A percentile compares a stretch with the other conserved stretches of the same genome.
phyloP scores from a whole-genome alignment of 2,113 vertebrate genomes.

The western clawed frog (Xenopus tropicalis) region DNA sequence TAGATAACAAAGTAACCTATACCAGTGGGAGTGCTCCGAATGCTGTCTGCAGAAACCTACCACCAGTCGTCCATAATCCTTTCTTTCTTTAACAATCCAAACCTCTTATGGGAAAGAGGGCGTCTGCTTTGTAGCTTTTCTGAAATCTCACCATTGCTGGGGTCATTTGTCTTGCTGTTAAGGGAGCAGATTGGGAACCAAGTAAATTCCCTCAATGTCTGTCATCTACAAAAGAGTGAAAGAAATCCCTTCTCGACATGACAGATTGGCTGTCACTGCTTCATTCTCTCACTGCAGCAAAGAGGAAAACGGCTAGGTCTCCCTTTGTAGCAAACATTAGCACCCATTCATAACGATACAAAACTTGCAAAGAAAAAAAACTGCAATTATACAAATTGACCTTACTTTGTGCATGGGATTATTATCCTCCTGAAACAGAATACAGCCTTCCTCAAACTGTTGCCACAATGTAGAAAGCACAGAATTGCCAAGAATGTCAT shows the following conservation, averaged over 20 bases:
- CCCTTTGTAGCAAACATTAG: too few relatives aligned
- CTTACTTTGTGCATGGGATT: too few relatives aligned
- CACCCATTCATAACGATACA: too few relatives aligned
- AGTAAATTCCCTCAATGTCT: conserved; percentile 26
- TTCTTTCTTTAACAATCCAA: conserved; percentile 12
- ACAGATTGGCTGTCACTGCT: conserved; percentile 10
- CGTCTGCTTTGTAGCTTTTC: conserved; percentile 12
- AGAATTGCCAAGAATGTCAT: too few relatives aligned
- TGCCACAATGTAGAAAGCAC: too few relatives aligned
- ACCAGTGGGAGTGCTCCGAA: conserved; percentile 22
- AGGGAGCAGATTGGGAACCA: conserved; percentile 14
- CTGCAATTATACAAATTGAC: not conserved
- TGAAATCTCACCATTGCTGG: conserved; percentile 24
- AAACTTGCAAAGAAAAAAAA: too few relatives aligned
- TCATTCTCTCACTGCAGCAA: not conserved
- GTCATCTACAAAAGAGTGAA: conserved; percentile 29
- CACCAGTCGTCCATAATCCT: conserved; percentile 30
- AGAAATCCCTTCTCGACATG: conserved; percentile 4
- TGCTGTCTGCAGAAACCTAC: conserved; percentile 2
- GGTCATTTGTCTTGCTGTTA: conserved; percentile 43
- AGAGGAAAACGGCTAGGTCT: too few relatives aligned
- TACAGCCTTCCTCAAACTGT: too few relatives aligned
- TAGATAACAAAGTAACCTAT: conserved; percentile 35
- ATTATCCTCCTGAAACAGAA: too few relatives aligned
- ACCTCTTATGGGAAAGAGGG: conserved; percentile 24